These are phyloP conservation scores for Pachypanchax playfairii DNA, from an alignment of 2,113 vertebrate species.

Conservation along the genomic window DNA sequence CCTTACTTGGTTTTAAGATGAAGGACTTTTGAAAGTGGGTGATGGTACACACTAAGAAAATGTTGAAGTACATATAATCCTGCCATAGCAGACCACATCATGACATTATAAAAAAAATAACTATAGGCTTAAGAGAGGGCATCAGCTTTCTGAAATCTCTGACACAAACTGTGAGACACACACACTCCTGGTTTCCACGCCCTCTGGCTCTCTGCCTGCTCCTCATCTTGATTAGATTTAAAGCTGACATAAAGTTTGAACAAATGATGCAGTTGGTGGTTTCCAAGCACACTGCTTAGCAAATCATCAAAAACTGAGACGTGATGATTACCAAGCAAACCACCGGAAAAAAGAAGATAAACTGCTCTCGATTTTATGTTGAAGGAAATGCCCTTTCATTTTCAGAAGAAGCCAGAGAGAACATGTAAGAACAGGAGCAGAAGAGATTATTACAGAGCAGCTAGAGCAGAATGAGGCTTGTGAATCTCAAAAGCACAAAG, in stretches of 20 bases:
- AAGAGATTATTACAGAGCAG: conserved; percentile 27
- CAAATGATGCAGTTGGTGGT: conserved; percentile 33
- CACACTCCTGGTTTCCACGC: background rate
- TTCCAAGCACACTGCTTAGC: conserved; percentile 29
- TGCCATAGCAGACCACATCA: no score
- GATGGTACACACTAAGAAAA: no score
- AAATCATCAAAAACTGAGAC: conserved; percentile 36
- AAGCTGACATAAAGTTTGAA: conserved; percentile 25
- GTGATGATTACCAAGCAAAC: conserved; percentile 49
- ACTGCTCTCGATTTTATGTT: background rate
- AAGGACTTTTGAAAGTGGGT: no score
- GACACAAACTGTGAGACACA: background rate
- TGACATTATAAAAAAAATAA: no score
- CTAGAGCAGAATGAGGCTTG: conserved; percentile 16
- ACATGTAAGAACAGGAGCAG: conserved; percentile 32
- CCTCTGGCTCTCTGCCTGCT: conserved; percentile 14
- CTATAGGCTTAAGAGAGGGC: no score
- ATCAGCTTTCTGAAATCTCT: background rate
- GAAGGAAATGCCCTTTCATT: conserved; percentile 44
- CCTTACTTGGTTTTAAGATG: no score
- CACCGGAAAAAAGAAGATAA: conserved; percentile 22
- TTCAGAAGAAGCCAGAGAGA: conserved; percentile 25
- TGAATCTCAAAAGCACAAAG: conserved; percentile 46
- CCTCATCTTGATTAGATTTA: conserved; percentile 21
- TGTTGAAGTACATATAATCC: no score